Evolutionary conservation across 64 coral and sea anemone genomes (phyloP), one percentile per base, ranked within the genome.

Genomic region (Astreopora myriophthalma): DNA sequence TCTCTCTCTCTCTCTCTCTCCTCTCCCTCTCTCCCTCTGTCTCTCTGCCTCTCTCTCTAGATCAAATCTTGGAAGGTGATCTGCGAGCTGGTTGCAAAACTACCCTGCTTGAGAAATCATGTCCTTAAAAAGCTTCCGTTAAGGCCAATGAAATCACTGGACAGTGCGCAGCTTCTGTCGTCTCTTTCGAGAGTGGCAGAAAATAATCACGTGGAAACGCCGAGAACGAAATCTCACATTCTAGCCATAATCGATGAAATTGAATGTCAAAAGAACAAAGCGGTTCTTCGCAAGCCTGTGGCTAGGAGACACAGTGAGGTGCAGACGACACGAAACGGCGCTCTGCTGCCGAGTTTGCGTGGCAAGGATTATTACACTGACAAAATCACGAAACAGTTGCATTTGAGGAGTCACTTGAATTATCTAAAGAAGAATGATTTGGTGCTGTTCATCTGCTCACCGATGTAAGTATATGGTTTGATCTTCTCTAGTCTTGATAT

Each of bases 391-490:
- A 83, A 20, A 12, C 85, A 75, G 35, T n/a, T 95, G 33, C 94
- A 96, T 81, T 68, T 96, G 39, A 96, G 90, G 69, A 91, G 95
- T 34, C 71, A 96, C 37, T 86, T 96, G 80, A 96, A 96, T 69
- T 96, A 74, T 34, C 89, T 96, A 8, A 89, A 68, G 48, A 46
- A 73, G 6, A 86, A 89, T 46, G 75, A 90, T 11, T 90, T 94
- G 67, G 88, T 96, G 26, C 60, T 96, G 80, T 96, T 94, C 62
- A 84, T 96, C 30, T 96, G 95, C 30, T 85, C 92, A 26, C 95
- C 95, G 25, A 83, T 96, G 95, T 94, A 93, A 96, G 95, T 93
- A n/a, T n/a, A n/a, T n/a, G n/a, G n/a, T n/a, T n/a, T n/a, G n/a
- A n/a, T n/a, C n/a, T n/a, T n/a, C n/a, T n/a, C n/a, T n/a, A n/a